Evolutionary conservation across 2,797 vertebrate genomes (phyloP), one percentile per base, ranked within the genome.

Genomic region (Gymnothorax reevesii): DNA sequence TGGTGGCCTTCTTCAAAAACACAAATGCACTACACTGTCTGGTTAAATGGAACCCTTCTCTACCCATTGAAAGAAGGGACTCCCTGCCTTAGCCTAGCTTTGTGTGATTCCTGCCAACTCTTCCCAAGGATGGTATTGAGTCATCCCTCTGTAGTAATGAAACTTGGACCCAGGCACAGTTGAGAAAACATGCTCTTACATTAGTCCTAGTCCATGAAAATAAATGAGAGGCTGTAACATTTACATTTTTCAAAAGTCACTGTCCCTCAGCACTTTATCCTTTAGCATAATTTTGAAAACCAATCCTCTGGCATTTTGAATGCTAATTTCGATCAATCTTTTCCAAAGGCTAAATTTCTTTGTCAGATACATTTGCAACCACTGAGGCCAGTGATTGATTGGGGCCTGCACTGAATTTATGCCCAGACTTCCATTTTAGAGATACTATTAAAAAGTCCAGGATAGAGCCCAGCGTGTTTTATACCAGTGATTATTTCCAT

Each of bases 1-100:
- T 73, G 59, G 85, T 69, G 57, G 42, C 33, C 87, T 80, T 64
- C 57, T 55, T 80, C 55, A 84, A 73, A 69, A 69, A 75, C 79
- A 71, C 52, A 84, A 71, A 85, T 83, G 83, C 59, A 20, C 52
- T 8, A 33, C 55, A 20, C 60, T 33, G 66, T 62, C 57, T 85
- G 49, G 57, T 25, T n/a, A 69, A 82, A 66, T 15, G 57, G 71
- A 86, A 59, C 86, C 85, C 54, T 62, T 52, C 17, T 84, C 83
- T 7, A 49, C 64, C 57, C 27, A 62, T 84, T 42, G 27, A 60
- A 33, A 20, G 57, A 22, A 62, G 83, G 27, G 25, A 8, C 57
- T 84, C 17, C 59, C 83, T 62, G 57, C 33, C 12, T 62, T 22
- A 17, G 83, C 22, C 57, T 49, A 84, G 83, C 6, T 33, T 54